Evolutionary conservation across 2,797 vertebrate species (phyloP).

Genomic region (Ceyx erithaca): DNA sequence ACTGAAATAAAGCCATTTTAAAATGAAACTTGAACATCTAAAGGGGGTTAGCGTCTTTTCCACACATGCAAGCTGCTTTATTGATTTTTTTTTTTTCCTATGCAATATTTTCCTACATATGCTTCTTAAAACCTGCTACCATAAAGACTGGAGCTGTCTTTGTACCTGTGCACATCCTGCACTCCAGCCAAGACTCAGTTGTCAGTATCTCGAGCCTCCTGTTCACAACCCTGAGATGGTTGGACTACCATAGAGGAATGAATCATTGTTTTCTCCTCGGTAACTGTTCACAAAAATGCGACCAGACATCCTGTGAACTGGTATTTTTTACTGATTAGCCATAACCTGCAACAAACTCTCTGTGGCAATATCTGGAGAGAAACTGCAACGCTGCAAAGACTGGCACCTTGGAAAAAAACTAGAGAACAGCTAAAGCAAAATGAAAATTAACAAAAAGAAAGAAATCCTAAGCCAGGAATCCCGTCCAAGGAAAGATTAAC

Average conservation of each 20-base stretch:
- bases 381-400: not conserved
- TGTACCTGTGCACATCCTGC: slow-evolving; percentile 14
- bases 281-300: not conserved
- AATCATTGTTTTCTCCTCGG: not conserved
- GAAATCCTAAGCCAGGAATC: not conserved
- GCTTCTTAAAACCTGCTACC: slow-evolving; percentile 6
- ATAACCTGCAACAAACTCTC: not conserved
- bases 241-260: not conserved
- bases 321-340: not conserved
- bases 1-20: slow-evolving; percentile 53
- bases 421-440: not conserved
- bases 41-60: slow-evolving; percentile 1
- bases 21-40: slow-evolving; percentile 56
- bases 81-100: not conserved
- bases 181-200: not conserved
- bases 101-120: not conserved
- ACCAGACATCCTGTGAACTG: not conserved
- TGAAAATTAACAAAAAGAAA: not conserved
- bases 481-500: not conserved
- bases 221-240: not conserved
- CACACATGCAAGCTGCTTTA: slow-evolving; percentile 17
- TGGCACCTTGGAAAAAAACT: not conserved
- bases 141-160: not conserved
- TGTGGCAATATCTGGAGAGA: not conserved
- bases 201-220: not conserved